These are phyloP conservation scores for Danaus chrysippus DNA, from an alignment of 2,888 invertebrate species.

Conservation along the genomic window DNA sequence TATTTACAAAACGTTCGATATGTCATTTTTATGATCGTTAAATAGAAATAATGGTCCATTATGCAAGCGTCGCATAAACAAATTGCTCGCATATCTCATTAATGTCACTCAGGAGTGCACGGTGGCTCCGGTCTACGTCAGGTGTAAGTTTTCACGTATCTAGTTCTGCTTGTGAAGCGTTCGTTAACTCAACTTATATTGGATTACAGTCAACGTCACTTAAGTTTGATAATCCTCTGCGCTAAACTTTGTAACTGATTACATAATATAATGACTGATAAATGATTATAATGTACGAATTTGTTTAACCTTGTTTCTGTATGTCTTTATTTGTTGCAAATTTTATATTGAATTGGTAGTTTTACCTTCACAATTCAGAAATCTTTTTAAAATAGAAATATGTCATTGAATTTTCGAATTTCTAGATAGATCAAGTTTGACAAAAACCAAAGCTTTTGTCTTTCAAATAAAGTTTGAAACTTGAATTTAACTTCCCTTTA, in stretches of 20 bases:
- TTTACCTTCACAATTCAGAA: too few relatives aligned
- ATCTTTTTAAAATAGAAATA: too few relatives aligned
- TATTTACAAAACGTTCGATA: slow-evolving; percentile 22
- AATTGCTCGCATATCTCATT: slow-evolving; percentile 58
- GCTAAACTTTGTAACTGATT: slow-evolving; percentile 2
- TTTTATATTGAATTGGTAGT: too few relatives aligned
- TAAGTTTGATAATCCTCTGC: slow-evolving; percentile 15
- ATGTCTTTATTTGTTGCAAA: too few relatives aligned
- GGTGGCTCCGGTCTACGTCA: slow-evolving; percentile 29
- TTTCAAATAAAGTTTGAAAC: too few relatives aligned
- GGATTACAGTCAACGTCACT: slow-evolving; percentile 41
- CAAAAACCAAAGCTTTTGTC: too few relatives aligned
- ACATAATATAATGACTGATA: not conserved
- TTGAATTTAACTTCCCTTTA: too few relatives aligned
- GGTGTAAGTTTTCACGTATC: slow-evolving; percentile 33
- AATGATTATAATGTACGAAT: too few relatives aligned
- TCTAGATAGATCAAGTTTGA: too few relatives aligned
- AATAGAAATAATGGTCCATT: slow-evolving; percentile 23
- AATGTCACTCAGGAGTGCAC: slow-evolving; percentile 38
- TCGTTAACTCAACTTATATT: slow-evolving; percentile 40
- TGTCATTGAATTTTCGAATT: too few relatives aligned
- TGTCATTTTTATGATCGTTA: slow-evolving; percentile 19
- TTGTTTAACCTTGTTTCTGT: too few relatives aligned
- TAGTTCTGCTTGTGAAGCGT: slow-evolving; percentile 27
- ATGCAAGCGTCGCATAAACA: slow-evolving; percentile 52